Percentiles rank a stretch among this genome's conserved stretches.
phyloP scores from a whole-genome alignment of 2,888 invertebrate genomes.

The Mylabris sibirica region DNA sequence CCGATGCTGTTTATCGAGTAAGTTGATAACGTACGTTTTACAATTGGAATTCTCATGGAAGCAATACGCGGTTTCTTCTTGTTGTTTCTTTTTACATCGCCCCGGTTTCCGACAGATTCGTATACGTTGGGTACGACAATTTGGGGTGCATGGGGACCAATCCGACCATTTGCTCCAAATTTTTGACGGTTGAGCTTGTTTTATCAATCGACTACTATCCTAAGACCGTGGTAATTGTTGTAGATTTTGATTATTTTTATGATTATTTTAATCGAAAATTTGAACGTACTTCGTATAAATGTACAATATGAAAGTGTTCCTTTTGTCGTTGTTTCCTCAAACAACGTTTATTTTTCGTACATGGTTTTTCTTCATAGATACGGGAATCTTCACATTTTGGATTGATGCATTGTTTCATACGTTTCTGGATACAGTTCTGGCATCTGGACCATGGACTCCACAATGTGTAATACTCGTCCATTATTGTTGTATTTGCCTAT shows the following conservation, averaged over 20 bases:
- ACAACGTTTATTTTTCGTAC: constrained; percentile 57
- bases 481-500: not conserved
- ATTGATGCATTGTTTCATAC: constrained; percentile 76
- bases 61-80: constrained; percentile 86
- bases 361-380: constrained; percentile 59
- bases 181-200: constrained; percentile 52
- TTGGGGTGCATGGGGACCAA: constrained; percentile 82
- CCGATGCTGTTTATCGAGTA: constrained; percentile 52
- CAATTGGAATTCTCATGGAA: constrained; percentile 84
- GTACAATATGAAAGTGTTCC: constrained; percentile 53
- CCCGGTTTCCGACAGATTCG: constrained; percentile 78
- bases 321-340: constrained; percentile 57
- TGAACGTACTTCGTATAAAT: constrained; percentile 46
- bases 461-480: constrained; percentile 36
- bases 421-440: constrained; percentile 67
- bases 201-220: constrained; percentile 51
- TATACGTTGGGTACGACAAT: constrained; percentile 80
- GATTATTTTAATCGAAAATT: not conserved
- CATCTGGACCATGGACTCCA: constrained; percentile 58
- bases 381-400: constrained; percentile 50
- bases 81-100: constrained; percentile 78
- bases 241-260: constrained; percentile 3
- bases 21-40: constrained; percentile 69
- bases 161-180: constrained; percentile 81
- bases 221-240: constrained; percentile 39